Conservation (phyloP, 1,140 invertebrate species). For the Campodea augens region DNA sequence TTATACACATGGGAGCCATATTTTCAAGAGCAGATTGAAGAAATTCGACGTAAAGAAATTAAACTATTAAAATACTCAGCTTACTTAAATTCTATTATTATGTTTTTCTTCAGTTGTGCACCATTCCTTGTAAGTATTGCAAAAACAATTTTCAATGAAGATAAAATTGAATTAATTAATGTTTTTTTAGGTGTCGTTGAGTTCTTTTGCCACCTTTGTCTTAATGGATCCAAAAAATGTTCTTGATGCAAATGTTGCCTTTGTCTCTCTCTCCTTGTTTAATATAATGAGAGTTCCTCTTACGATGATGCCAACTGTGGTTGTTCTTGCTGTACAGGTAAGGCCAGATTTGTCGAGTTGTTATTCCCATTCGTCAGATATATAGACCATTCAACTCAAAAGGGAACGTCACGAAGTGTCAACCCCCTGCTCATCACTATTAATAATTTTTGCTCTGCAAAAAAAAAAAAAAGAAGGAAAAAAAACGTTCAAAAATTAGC, state of each 20-base stretch:
- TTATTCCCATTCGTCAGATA: no score
- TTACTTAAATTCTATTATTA: conserved; percentile 70
- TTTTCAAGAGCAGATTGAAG: conserved; percentile 63
- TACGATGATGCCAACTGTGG: conserved; percentile 73
- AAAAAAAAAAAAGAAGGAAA: no score
- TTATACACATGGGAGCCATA: conserved; percentile 80
- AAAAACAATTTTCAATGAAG: no score
- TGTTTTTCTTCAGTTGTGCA: conserved; percentile 88
- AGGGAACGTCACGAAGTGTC: no score
- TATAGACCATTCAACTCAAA: no score
- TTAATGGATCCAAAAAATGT: conserved; percentile 39
- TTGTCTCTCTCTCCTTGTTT: conserved; percentile 92
- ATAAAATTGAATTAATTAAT: background rate
- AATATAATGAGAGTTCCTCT: conserved; percentile 91
- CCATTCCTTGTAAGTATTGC: conserved; percentile 76
- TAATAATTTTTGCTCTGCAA: no score
- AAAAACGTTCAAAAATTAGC: no score
- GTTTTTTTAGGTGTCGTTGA: conserved; percentile 19
- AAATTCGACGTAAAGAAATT: conserved; percentile 67
- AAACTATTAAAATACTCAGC: conserved; percentile 62
- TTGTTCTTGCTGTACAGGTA: conserved; percentile 73
- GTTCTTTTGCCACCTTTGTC: conserved; percentile 66
- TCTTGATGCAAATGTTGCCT: conserved; percentile 74
- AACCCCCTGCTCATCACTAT: no score
- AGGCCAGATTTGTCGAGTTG: conserved; percentile 24